These are phyloP conservation scores for Xestia ashworthii DNA, from an alignment of 2,888 invertebrate species.

Conservation along the genomic window DNA sequence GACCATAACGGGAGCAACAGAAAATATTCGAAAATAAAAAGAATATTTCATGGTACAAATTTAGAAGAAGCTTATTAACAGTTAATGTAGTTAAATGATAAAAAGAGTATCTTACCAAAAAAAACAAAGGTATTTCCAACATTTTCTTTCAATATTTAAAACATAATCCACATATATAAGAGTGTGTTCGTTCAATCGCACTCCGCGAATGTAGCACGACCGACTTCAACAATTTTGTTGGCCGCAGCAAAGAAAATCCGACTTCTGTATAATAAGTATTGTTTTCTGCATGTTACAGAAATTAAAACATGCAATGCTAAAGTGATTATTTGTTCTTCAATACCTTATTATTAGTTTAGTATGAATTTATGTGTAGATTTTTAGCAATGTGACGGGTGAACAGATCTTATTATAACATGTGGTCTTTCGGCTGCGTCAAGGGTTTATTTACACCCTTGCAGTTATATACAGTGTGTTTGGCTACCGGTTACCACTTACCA, in stretches of 20 bases:
- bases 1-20: too few species aligned
- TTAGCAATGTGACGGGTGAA: neutral
- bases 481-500: too few species aligned
- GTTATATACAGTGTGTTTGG: too few species aligned
- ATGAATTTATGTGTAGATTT: neutral
- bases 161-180: conserved; percentile 22
- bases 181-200: neutral
- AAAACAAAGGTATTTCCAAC: conserved; percentile 28
- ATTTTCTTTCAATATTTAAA: conserved; percentile 41
- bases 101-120: conserved; percentile 45
- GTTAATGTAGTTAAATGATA: too few species aligned
- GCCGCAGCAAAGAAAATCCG: conserved; percentile 7
- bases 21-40: too few species aligned
- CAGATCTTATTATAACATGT: too few species aligned
- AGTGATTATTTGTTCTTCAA: conserved; percentile 24
- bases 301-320: conserved; percentile 48
- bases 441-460: too few species aligned
- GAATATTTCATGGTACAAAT: too few species aligned
- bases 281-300: conserved; percentile 38
- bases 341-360: conserved; percentile 20
- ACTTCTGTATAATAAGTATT: conserved; percentile 27
- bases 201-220: conserved; percentile 15
- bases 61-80: too few species aligned
- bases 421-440: too few species aligned
- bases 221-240: neutral